These are phyloP conservation scores for Agonopterix alstromeriana DNA, from an alignment of 2,888 invertebrate species.

Conservation along the genomic window DNA sequence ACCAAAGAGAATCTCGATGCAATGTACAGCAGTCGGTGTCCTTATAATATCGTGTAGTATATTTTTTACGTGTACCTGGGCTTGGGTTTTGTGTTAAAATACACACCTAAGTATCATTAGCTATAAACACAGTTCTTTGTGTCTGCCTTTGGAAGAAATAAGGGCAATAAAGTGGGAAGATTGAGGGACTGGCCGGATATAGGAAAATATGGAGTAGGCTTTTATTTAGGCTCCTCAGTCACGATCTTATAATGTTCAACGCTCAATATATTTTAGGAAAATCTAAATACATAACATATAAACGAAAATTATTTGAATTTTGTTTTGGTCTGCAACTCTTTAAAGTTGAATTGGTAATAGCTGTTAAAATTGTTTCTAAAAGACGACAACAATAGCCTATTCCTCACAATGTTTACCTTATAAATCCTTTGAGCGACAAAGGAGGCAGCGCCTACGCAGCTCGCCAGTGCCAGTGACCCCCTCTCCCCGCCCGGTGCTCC, in stretches of 20 bases:
- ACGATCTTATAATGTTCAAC: background rate
- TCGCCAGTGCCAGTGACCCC: conserved; percentile 41
- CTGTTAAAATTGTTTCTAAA: background rate
- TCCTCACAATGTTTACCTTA: conserved; percentile 38
- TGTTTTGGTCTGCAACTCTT: no score
- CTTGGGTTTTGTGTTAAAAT: conserved; percentile 71
- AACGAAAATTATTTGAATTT: no score
- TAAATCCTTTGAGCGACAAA: conserved; percentile 60
- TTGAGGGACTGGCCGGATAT: conserved; percentile 47
- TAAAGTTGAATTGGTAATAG: background rate
- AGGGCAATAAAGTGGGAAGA: conserved; percentile 63
- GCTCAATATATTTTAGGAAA: no score
- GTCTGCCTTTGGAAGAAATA: conserved; percentile 64
- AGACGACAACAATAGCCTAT: conserved; percentile 26
- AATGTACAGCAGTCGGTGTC: conserved; percentile 44
- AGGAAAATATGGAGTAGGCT: conserved; percentile 39
- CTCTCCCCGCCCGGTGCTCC: conserved; percentile 17
- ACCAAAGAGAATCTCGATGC: conserved; percentile 45
- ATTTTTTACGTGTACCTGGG: conserved; percentile 60
- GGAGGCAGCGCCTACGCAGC: conserved; percentile 62
- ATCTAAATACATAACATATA: no score
- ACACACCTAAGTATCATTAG: conserved; percentile 75
- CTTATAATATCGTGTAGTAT: conserved; percentile 61
- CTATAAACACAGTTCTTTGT: conserved; percentile 74
- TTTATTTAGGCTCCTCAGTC: conserved; percentile 1